phyloP scores from a whole-genome alignment of 2,888 invertebrate genomes.

The Pemphredon lugubris region DNA sequence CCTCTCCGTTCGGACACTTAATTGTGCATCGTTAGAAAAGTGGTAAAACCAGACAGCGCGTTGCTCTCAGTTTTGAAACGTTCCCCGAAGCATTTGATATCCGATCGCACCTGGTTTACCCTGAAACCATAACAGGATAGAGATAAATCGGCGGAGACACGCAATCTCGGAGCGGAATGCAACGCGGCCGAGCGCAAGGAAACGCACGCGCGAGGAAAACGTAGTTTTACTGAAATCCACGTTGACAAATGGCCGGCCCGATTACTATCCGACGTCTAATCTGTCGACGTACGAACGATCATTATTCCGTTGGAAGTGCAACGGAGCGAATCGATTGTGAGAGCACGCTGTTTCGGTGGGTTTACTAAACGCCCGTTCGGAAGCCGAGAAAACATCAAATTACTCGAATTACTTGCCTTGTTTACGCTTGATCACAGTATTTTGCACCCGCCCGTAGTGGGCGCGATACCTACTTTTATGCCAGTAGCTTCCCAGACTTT shows the following conservation, averaged over 20 bases:
- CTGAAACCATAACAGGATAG: slow-evolving; percentile 24
- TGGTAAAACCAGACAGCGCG: slow-evolving; percentile 15
- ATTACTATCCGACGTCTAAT: background rate
- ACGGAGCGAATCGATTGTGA: background rate
- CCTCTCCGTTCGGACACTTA: no score
- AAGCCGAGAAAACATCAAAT: background rate
- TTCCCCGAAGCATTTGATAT: slow-evolving; percentile 17
- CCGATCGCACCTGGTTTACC: slow-evolving; percentile 36
- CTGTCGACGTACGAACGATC: background rate
- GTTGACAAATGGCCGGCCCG: background rate
- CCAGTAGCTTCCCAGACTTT: no score
- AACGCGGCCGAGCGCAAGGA: slow-evolving; percentile 17
- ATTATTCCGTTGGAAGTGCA: background rate
- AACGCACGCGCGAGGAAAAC: slow-evolving; percentile 2
- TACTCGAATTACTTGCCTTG: background rate
- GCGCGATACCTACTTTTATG: no score
- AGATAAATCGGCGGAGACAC: slow-evolving; percentile 26
- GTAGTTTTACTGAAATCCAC: background rate
- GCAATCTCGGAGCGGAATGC: slow-evolving; percentile 13
- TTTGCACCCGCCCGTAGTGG: background rate
- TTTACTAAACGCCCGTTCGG: no score
- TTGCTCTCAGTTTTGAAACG: slow-evolving; percentile 35
- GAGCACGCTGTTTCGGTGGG: background rate
- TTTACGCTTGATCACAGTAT: background rate
- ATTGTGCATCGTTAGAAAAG: no score